Base-by-base conservation (phyloP, 92 coral and sea anemone species). In the Muricea muricata region DNA sequence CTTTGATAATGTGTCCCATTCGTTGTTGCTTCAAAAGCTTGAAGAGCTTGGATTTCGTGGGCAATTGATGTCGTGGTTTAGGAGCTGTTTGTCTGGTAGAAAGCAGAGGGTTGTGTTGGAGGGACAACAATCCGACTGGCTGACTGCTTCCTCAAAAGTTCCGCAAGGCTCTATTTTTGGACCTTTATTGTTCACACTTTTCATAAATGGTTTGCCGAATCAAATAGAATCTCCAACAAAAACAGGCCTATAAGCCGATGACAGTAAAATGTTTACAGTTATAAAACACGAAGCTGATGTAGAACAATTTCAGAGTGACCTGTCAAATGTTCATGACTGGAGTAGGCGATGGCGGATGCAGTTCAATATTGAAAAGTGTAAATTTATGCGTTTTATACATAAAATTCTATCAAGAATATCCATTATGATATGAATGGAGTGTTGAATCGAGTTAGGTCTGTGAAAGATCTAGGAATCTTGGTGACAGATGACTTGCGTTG, bases 301-400 rank as follows among this genome's bases (percentile, higher is more conserved):
- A 57, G 71, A 61, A 32, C 41, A 54, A 39, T 63, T 80, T 41
- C 75, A 60, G 71, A 48, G 52, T 29, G 85, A 80, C 42, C 48
- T 80, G 28, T 69, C 32, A 39, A 61, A 65, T 25, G 58, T 63
- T 29, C 48, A 80, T 56, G 33, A 79, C 28, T 79, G 84, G 85
- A 81, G 78, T 41, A 54, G 28, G 23, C 30, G 78, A 55, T 65
- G 73, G 39, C 87, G 7, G 87, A 86, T 86, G 89, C 79, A 86
- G 40, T 86, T 86, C 32, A 86, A 86, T 60, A 57, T 72, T 21
- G 50, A 40, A 85, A 86, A 86, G 21, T 78, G 79, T 61, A 40
- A 85, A 24, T 42, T 33, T 47, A 78, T 86, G 89, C 72, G 52
- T 34, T 55, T 75, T 12, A 40, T 83, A 21, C 23, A 40, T 18